A percentile compares a stretch with the other conserved stretches of the same genome.
These are phyloP conservation scores for Hiodon tergisus DNA, from an alignment of 2,113 vertebrate genomes.

Conservation along the genomic window DNA sequence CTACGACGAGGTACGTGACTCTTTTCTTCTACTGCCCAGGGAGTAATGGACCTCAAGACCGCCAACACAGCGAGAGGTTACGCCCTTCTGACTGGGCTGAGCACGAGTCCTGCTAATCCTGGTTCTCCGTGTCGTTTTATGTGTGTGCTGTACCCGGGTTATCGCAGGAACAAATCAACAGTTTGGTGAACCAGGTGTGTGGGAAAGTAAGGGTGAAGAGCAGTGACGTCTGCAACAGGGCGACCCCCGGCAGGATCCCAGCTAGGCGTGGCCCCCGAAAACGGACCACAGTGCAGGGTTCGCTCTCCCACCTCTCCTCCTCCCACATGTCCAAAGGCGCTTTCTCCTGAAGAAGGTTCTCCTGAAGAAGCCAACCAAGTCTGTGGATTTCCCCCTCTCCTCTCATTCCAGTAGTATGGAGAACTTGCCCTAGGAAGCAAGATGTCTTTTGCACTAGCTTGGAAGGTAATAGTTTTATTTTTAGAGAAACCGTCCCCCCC, in stretches of 20 bases:
- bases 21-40: not conserved
- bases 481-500: conserved; percentile 78
- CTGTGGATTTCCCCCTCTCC: conserved; percentile 42
- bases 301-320: conserved; percentile 65
- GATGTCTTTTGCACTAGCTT: conserved; percentile 91
- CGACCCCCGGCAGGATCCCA: conserved; percentile 61
- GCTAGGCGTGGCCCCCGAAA: conserved; percentile 83
- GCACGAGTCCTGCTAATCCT: no score
- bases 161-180: conserved; percentile 77
- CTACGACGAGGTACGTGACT: conserved; percentile 70
- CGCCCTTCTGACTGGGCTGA: no score
- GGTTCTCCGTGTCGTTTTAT: not conserved
- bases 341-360: conserved; percentile 67
- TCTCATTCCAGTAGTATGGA: conserved; percentile 77
- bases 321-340: conserved; percentile 69
- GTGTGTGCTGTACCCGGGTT: not conserved
- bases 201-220: conserved; percentile 71
- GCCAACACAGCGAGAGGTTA: no score
- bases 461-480: conserved; percentile 83
- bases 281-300: conserved; percentile 71
- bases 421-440: conserved; percentile 84
- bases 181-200: conserved; percentile 78
- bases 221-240: conserved; percentile 68
- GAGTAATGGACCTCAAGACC: no score
- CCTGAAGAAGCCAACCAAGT: conserved; percentile 46